phyloP scores from a whole-genome alignment of 2,113 vertebrate genomes.

The Erinaceus europaeus region DNA sequence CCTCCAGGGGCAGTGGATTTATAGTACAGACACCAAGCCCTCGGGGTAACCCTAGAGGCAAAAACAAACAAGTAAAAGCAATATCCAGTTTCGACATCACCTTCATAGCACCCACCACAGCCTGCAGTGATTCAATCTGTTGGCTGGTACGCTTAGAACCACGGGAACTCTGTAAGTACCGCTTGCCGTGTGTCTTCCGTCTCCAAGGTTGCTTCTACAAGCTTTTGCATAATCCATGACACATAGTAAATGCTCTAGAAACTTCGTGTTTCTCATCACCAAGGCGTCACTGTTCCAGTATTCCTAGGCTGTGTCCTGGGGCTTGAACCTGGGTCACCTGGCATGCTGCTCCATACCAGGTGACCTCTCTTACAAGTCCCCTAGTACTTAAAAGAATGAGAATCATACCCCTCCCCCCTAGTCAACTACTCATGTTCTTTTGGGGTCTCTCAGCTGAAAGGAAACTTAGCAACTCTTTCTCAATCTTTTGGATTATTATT shows the following conservation, averaged over 20 bases:
- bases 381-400: too few species aligned
- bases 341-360: too few species aligned
- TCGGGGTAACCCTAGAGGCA: too few species aligned
- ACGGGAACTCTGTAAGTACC: background rate
- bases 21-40: too few species aligned
- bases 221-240: background rate
- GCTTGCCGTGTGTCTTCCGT: background rate
- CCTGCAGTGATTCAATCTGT: background rate
- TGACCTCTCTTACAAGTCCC: background rate
- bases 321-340: background rate
- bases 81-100: too few species aligned
- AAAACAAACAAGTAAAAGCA: too few species aligned
- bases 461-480: background rate
- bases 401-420: too few species aligned
- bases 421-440: background rate
- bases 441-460: background rate
- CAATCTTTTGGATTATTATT: background rate
- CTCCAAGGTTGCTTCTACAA: background rate
- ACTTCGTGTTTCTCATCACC: background rate
- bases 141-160: background rate
- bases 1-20: too few species aligned
- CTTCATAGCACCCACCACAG: background rate
- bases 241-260: background rate
- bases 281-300: background rate
- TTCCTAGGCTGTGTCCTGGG: too few species aligned